Evolutionary conservation across 2,113 vertebrate genomes (phyloP), one percentile per base, ranked within the genome.

Genomic region (Spheniscus mendiculus): DNA sequence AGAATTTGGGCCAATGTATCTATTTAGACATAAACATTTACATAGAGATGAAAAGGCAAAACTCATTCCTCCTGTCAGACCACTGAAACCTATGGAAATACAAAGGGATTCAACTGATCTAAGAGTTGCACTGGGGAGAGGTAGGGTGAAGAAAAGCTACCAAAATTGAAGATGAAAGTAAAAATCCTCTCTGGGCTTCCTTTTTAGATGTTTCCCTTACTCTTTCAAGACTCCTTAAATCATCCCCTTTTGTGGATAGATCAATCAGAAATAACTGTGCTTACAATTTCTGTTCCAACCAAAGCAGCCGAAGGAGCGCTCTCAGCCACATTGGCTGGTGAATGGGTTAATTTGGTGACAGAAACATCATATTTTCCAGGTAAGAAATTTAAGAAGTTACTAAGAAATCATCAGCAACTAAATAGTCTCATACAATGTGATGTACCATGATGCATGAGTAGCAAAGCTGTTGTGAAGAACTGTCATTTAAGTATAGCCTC

Each of bases 21-120:
- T 96, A 95, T 94, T 91, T 96, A 83, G 88, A 80, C 34, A 66
- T 94, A 96, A 98, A 96, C 58, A 89, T 97, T 97, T 97, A 95
- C 79, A 84, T 5, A 73, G 89, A 96, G 83, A 96, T 86, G 69
- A 82, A 93, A 95, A 83, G 56, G 88, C 73, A 95, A 87, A 93
- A 83, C 53, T 90, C 47, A 56, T 78, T 94, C 74, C 44, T 91
- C 19, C 58, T 90, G 66, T 87, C 84, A 91, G 78, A 42, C 26
- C 63, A 62, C 49, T 87, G 58, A 85, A 80, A 66, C 42, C 80
- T 49, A 32, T 44, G 65, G 81, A 93, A 93, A 82, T 59, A 79
- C 53, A 76, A 82, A 91, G n/a, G 82, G 84, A 88, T 95, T 94
- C 67, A 74, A 49, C 12, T 76, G 84, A 80, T 58, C 59, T 84